Evolutionary conservation across 2,113 vertebrate genomes (phyloP), one percentile per base, ranked within the genome.

Genomic region (Mellivora capensis): DNA sequence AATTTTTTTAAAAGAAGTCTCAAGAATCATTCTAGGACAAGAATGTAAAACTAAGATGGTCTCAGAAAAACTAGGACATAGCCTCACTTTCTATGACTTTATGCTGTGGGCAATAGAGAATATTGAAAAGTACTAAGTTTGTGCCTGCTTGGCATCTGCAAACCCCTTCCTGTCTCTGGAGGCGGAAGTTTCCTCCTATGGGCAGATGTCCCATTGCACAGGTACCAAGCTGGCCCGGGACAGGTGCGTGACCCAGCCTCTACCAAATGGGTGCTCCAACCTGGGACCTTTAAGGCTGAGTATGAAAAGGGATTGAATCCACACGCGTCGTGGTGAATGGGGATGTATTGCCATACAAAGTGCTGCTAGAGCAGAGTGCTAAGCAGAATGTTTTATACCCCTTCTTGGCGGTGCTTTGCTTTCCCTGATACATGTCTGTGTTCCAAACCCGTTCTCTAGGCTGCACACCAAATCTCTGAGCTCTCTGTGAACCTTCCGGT

Each of bases 101-200:
- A 23, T 42, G 13, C 18, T 69, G 0, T 5, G 6, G 59, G 13
- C 59, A 80, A 9, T 82, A n/a, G 44, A 83, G 44, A 49, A 27
- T 76, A 21, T 20, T 57, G 37, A 86, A 31, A 47, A 34, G 37
- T 84, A 64, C 12, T 49, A 61, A 29, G 49, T 44, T 62, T 21
- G 31, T 37, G 71, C 25, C 7, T 59, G 39, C 23, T 42, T 59
- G n/a, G 15, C 21, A 21, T 83, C 39, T 15, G 5, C 31, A 11
- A 17, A 23, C 5, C 2, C 18, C 9, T 86, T 76, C 42, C 85
- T 80, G 44, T 37, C 74, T 31, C 27, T 54, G 59, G 47, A n/a
- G 25, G 20, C 11, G 9, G 85, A n/a, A 0, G 1, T 23, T 37
- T 14, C 18, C 31, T 29, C 1, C 4, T 54, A 1, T 15, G n/a